Evolutionary conservation across 2,113 vertebrate species (phyloP), one percentile per base, ranked within the genome.

Genomic region (Takifugu flavidus): DNA sequence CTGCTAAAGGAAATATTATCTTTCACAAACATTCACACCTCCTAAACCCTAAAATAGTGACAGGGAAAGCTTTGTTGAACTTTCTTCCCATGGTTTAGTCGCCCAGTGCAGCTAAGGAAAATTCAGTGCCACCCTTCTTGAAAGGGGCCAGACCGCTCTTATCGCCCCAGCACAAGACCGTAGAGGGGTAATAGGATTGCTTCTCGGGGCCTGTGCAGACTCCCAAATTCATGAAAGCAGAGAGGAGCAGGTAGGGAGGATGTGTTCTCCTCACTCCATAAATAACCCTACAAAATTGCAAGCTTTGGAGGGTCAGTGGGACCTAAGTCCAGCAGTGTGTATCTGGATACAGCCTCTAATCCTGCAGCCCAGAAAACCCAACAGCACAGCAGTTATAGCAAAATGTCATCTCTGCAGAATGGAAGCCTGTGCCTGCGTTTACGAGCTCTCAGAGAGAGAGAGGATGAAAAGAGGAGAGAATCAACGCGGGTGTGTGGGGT

Each of bases 131-230:
- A 46, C 63, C 69, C 56, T 51, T 77, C 67, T 72, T 53, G 74
- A 79, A 70, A 60, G 56, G 56, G 6, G 50, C 65, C 67, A 26
- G 67, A 62, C 60, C 45, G 29, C 72, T 84, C 78, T 87, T 89
- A 87, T 88, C 84, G 29, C 77, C 80, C 72, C 79, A 65, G 77
- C 74, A 65, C 29, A 72, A 72, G 78, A 70, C 76, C 71, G 39
- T 55, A 66, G 65, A 80, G 79, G 74, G 74, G 70, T 83, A 87
- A 89, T 87, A 87, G 84, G 87, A 89, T 88, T 89, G 86, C 68
- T 14, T 47, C 79, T 49, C 72, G 79, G 39, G 66, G 71, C 59
- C 42, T 66, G 13, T 75, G 80, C 50, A 44, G 68, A 78, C 75
- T 71, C 74, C 83, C 86, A 65, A 77, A 77, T 72, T 47, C 70